These are phyloP conservation scores for Gadopsis bispinosus DNA, from an alignment of 2,797 vertebrate species.

Conservation along the genomic window DNA sequence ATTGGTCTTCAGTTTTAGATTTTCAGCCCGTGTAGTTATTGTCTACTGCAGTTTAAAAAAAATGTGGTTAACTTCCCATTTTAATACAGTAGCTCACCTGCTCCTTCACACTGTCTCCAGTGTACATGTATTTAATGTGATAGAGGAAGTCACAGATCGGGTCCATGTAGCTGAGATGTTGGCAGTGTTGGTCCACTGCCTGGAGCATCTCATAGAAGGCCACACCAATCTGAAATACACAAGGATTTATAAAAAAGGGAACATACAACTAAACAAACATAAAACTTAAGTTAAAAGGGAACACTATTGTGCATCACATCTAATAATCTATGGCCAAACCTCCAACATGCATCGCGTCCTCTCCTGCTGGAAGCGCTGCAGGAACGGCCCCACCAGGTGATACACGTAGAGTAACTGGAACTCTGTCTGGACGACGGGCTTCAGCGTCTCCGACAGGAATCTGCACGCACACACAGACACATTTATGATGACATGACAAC, in stretches of 20 bases:
- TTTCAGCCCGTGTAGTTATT: too few relatives aligned
- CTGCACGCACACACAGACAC: conserved; percentile 45
- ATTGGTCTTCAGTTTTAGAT: neutral
- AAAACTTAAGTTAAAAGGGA: neutral
- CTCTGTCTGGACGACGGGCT: conserved; percentile 97
- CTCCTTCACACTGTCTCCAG: conserved; percentile 98
- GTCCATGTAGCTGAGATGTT: conserved; percentile 95
- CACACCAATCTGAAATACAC: conserved; percentile 92
- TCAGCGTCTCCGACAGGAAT: conserved; percentile 94
- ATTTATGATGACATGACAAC: neutral
- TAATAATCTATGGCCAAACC: conserved; percentile 66
- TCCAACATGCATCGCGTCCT: conserved; percentile 98
- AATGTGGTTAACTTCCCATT: neutral
- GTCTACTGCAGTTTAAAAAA: neutral
- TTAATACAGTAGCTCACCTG: conserved; percentile 82
- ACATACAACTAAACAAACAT: neutral
- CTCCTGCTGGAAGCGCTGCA: conserved; percentile 98
- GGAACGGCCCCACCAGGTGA: conserved; percentile 96
- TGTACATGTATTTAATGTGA: conserved; percentile 99
- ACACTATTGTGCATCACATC: neutral
- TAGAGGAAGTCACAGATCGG: conserved; percentile 99
- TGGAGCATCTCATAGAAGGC: conserved; percentile 99
- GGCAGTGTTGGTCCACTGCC: conserved; percentile 92
- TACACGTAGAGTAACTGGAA: conserved; percentile 98
- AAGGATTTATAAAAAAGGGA: neutral